Percentiles rank a stretch among this genome's conserved stretches.
Evolutionary conservation across 2,797 vertebrate genomes (phyloP).

Genomic region (Clarias platycephalus): DNA sequence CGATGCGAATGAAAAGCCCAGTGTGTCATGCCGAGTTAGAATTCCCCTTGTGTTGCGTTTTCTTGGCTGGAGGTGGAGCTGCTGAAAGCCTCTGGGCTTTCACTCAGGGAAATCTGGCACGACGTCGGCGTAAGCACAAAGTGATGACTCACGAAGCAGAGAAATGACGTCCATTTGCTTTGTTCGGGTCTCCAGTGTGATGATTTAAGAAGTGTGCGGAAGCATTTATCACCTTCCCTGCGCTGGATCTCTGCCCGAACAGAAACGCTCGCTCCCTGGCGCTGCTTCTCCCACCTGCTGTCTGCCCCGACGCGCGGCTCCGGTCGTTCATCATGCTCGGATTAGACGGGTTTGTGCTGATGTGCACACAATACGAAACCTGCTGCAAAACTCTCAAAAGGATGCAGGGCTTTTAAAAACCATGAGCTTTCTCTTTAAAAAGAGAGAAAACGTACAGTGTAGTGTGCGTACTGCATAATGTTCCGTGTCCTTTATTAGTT

Average conservation of each 20-base stretch:
- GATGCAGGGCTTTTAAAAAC: neutral
- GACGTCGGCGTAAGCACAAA: slow-evolving; percentile 6
- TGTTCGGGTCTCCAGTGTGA: slow-evolving; percentile 17
- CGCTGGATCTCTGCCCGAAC: slow-evolving; percentile 45
- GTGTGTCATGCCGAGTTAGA: neutral
- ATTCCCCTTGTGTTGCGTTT: neutral
- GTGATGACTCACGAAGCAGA: slow-evolving; percentile 34
- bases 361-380: neutral
- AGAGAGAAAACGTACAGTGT: neutral
- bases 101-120: slow-evolving; percentile 30
- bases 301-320: neutral
- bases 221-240: slow-evolving; percentile 51
- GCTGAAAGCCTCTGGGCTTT: slow-evolving; percentile 13
- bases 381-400: too few species aligned
- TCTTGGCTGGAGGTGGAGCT: slow-evolving; percentile 26
- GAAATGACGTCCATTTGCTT: slow-evolving; percentile 45
- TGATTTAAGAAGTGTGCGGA: slow-evolving; percentile 46
- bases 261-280: neutral
- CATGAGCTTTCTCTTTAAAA: neutral
- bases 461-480: neutral
- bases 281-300: neutral
- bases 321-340: neutral
- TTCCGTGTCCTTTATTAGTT: neutral
- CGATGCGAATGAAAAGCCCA: neutral
- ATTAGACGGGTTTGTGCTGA: neutral